Base-by-base conservation (phyloP, 2,113 vertebrate species). In the Heterotis niloticus region DNA sequence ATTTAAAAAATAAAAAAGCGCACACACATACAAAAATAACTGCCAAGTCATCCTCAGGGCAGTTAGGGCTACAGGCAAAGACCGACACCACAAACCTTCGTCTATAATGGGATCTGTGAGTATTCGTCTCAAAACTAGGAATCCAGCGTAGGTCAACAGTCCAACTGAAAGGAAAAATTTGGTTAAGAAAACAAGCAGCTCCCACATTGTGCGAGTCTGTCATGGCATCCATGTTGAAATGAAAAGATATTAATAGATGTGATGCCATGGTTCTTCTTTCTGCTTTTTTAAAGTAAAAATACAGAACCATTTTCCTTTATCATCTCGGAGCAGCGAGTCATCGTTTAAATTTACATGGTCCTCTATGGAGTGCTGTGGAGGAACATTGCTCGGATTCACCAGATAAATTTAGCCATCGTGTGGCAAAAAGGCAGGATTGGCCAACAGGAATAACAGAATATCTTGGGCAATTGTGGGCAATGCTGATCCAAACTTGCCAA, bases 1-100 rank as follows among this genome's bases (percentile, higher is more conserved):
- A n/a, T n/a, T n/a, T n/a, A n/a, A n/a, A n/a, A n/a, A n/a, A n/a
- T n/a, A n/a, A n/a, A n/a, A n/a, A n/a, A n/a, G n/a, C 34, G 7
- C 34, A 44, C 34, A 44, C 3, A 44, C 34, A 2, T 7, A 44
- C 18, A 5, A 79, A 81, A 77, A 4, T 84, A 88, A 85, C 78
- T 86, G 83, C 85, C 82, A 20, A 79, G 83, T 89, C 88, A 89
- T 81, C 60, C 56, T 26, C 3, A 34, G 51, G 64, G 64, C 26
- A 77, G 34, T 29, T 28, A 57, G 59, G 77, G 9, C 74, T 12
- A 34, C 62, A 79, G 75, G 74, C 16, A 1, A 0, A 12, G 67
- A 77, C 11, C 34, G 80, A 76, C 16, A 72, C 0, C 4, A 0
- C 4, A 10, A 52, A 52, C 67, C 0, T 83, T 85, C 83, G 83